Evolutionary conservation across 2,113 vertebrate genomes (phyloP).

Genomic region (Danio rerio): DNA sequence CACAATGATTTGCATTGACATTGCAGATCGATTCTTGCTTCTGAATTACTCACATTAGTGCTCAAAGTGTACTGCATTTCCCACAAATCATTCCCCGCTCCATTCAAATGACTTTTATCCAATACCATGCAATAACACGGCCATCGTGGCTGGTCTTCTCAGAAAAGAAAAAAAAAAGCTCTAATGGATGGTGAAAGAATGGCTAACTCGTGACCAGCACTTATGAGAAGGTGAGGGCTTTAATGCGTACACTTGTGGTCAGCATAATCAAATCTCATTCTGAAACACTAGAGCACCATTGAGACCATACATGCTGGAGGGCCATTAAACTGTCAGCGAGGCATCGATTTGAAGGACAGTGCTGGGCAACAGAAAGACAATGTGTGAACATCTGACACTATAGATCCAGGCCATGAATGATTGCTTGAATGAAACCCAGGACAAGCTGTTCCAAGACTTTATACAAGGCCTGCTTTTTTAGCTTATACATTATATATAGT

Average conservation of each 20-base stretch:
- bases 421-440: not conserved
- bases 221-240: constrained; percentile 45
- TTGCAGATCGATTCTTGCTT: constrained; percentile 24
- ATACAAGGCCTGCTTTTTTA: constrained; percentile 17
- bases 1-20: constrained; percentile 27
- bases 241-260: constrained; percentile 48
- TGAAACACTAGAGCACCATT: constrained; percentile 55
- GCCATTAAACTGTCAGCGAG: constrained; percentile 61
- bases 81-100: constrained; percentile 38
- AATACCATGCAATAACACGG: constrained; percentile 16
- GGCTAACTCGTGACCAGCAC: constrained; percentile 37
- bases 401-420: constrained; percentile 30
- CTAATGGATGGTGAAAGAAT: constrained; percentile 56
- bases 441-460: constrained; percentile 14
- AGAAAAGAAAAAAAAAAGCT: constrained; percentile 13
- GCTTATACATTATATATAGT: constrained; percentile 33
- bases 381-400: constrained; percentile 54
- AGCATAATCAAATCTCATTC: constrained; percentile 54
- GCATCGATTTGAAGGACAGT: constrained; percentile 54
- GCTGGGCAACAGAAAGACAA: constrained; percentile 48
- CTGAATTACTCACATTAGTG: constrained; percentile 32
- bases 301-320: constrained; percentile 43
- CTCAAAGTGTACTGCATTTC: constrained; percentile 10
- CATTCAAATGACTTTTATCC: constrained; percentile 23
- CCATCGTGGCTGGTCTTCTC: constrained; percentile 27